Conservation (phyloP, 2,113 vertebrate species). For the Xiphophorus maculatus region DNA sequence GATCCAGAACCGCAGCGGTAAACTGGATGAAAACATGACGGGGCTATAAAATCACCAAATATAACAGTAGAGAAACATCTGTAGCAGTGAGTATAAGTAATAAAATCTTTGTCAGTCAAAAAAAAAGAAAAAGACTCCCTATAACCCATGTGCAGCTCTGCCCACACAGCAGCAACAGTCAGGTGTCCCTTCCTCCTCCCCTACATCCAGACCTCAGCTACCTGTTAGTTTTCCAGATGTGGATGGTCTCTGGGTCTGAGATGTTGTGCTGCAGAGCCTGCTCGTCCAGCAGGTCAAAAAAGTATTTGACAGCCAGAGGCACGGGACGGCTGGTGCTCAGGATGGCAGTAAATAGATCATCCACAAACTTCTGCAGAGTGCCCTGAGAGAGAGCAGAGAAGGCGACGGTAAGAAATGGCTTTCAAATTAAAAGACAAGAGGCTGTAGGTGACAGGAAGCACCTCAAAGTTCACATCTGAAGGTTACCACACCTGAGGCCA, state of each 20-base stretch:
- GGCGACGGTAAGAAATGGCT: background rate
- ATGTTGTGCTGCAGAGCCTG: slow-evolving; percentile 91
- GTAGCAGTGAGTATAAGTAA: too few species aligned
- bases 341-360: slow-evolving; percentile 94
- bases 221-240: slow-evolving; percentile 99
- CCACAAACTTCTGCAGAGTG: slow-evolving; percentile 97
- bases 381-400: slow-evolving; percentile 78
- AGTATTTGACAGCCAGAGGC: slow-evolving; percentile 94
- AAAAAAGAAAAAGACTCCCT: too few species aligned
- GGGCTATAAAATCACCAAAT: too few species aligned
- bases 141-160: too few species aligned
- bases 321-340: slow-evolving; percentile 93
- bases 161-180: too few species aligned
- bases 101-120: too few species aligned
- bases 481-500: too few species aligned
- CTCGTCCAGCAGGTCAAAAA: slow-evolving; percentile 96
- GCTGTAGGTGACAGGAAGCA: background rate
- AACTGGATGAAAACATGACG: slow-evolving; percentile 73
- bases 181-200: background rate
- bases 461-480: background rate
- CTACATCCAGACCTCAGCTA: slow-evolving; percentile 43
- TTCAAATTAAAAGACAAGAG: background rate
- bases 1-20: slow-evolving; percentile 96
- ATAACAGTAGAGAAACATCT: too few species aligned
- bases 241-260: slow-evolving; percentile 91